Evolutionary conservation across 1,140 invertebrate genomes (phyloP).

Genomic region (Xylocopa sonorina): DNA sequence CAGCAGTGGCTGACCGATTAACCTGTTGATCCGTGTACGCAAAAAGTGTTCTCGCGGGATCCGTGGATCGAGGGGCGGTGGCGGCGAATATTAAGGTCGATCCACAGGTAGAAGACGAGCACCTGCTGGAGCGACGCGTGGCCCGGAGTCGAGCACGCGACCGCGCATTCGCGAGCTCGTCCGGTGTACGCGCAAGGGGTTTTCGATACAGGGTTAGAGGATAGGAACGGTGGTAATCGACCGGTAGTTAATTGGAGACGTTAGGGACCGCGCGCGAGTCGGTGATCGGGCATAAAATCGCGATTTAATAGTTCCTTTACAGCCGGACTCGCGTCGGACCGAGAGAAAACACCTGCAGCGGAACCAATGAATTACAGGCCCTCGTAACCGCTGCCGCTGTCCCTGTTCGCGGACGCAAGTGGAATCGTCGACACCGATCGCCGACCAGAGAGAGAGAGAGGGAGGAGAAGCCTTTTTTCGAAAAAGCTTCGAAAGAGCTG

Average conservation of each 20-base stretch:
- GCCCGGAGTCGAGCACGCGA: conserved; percentile 37
- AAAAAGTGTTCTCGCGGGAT: not conserved
- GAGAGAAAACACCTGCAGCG: conserved; percentile 64
- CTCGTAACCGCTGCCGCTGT: conserved; percentile 29
- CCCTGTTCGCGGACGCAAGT: conserved; percentile 32
- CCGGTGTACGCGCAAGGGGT: too few relatives aligned
- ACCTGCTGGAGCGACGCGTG: conserved; percentile 56
- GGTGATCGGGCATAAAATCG: conserved; percentile 71
- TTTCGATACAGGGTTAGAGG: too few relatives aligned
- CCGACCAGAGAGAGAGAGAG: too few relatives aligned
- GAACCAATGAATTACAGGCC: conserved; percentile 66
- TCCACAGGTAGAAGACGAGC: conserved; percentile 28
- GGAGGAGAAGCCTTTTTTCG: too few relatives aligned
- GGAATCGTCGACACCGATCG: conserved; percentile 5
- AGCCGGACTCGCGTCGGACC: conserved; percentile 32
- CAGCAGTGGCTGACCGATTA: not conserved
- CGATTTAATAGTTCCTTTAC: conserved; percentile 69
- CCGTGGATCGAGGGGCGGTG: not conserved
- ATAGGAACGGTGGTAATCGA: not conserved
- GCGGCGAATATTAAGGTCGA: conserved; percentile 48
- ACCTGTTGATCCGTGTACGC: not conserved
- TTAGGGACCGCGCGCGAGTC: conserved; percentile 25
- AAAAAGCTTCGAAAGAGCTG: too few relatives aligned
- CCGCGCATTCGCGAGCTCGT: conserved; percentile 39
- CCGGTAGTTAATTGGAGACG: conserved; percentile 27